A percentile compares a stretch with the other conserved stretches of the same genome.
Evolutionary conservation across 23 tunicate species (phyloP).

Genomic region (Ciona savignyi): DNA sequence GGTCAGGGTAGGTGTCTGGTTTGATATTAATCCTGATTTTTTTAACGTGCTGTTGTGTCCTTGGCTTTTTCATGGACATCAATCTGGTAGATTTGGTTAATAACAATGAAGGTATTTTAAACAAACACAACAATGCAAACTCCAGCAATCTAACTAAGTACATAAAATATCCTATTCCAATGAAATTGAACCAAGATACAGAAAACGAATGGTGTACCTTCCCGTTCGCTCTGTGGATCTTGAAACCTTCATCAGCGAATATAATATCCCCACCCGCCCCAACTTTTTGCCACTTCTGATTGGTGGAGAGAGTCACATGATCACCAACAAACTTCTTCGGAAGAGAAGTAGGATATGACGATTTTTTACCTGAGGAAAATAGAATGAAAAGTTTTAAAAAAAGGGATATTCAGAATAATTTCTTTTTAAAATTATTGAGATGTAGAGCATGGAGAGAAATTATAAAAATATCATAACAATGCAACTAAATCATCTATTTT

Average conservation of each 20-base stretch:
- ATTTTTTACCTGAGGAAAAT: slow-evolving; percentile 44
- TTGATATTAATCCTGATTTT: too few species aligned
- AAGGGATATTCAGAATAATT: background rate
- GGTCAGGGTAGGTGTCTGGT: too few species aligned
- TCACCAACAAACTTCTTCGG: slow-evolving; percentile 61
- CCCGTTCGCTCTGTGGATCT: slow-evolving; percentile 63
- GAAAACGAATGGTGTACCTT: slow-evolving; percentile 27
- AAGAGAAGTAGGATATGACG: slow-evolving; percentile 36
- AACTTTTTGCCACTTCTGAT: slow-evolving; percentile 71
- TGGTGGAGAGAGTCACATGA: slow-evolving; percentile 37
- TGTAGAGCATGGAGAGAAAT: background rate
- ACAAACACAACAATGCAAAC: too few species aligned
- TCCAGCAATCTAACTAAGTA: too few species aligned
- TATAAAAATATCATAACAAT: too few species aligned
- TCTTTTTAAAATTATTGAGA: background rate
- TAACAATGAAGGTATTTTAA: background rate
- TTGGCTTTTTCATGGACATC: too few species aligned
- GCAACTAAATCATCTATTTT: too few species aligned
- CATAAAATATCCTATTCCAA: too few species aligned
- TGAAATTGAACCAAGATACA: background rate
- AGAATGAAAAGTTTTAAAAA: background rate
- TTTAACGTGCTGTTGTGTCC: too few species aligned
- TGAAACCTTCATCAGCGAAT: slow-evolving; percentile 86
- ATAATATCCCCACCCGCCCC: slow-evolving; percentile 52
- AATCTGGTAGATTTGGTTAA: background rate